phyloP scores from a whole-genome alignment of 2,888 invertebrate genomes.

The Prosopocoilus inquinatus region DNA sequence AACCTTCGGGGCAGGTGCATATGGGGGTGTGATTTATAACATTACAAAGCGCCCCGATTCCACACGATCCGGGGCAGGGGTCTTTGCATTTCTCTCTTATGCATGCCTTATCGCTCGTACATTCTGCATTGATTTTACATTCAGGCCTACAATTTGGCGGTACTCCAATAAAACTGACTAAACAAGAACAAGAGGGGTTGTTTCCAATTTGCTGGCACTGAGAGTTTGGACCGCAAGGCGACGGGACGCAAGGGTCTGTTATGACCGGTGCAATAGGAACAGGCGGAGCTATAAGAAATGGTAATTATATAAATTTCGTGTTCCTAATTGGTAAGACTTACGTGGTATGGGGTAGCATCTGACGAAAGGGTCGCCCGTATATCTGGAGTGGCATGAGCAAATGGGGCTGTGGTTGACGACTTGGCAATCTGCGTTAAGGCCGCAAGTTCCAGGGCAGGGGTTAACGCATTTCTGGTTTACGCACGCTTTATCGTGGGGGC shows the following conservation, averaged over 20 bases:
- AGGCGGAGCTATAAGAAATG: slow-evolving; percentile 26
- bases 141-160: slow-evolving; percentile 79
- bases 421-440: slow-evolving; percentile 66
- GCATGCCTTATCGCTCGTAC: slow-evolving; percentile 70
- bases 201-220: slow-evolving; percentile 70
- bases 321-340: slow-evolving; percentile 29
- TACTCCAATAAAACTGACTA: slow-evolving; percentile 67
- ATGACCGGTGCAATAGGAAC: slow-evolving; percentile 39
- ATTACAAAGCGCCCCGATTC: slow-evolving; percentile 68
- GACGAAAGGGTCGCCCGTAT: slow-evolving; percentile 72
- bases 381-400: slow-evolving; percentile 61
- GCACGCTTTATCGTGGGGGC: slow-evolving; percentile 66
- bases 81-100: slow-evolving; percentile 72
- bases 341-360: slow-evolving; percentile 52
- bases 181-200: slow-evolving; percentile 71
- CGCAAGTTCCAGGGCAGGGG: slow-evolving; percentile 74
- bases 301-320: not conserved
- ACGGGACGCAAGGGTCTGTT: slow-evolving; percentile 71
- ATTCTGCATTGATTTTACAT: slow-evolving; percentile 74
- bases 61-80: slow-evolving; percentile 79
- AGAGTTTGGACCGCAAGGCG: slow-evolving; percentile 77
- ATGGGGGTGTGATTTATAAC: slow-evolving; percentile 75
- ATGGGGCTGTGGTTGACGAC: slow-evolving; percentile 76
- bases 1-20: slow-evolving; percentile 71
- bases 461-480: slow-evolving; percentile 70